phyloP scores from a whole-genome alignment of 2,888 invertebrate genomes.

The Nymphalis urticae region DNA sequence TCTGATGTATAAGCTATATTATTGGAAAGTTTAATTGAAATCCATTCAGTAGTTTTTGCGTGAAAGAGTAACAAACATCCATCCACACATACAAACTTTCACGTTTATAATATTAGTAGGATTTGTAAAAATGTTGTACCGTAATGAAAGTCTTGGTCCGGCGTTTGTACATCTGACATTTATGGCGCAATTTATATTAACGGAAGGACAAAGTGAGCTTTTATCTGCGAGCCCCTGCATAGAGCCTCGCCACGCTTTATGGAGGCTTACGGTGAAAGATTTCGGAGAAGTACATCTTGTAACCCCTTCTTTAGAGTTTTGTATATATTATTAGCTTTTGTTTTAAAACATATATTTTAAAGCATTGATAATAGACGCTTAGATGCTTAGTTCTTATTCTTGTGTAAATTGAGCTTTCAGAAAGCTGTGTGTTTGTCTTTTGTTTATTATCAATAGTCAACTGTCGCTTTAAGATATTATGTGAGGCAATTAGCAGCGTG shows the following conservation, averaged over 20 bases:
- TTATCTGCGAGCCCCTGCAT: slow-evolving; percentile 17
- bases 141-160: slow-evolving; percentile 23
- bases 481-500: neutral
- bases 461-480: neutral
- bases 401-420: neutral
- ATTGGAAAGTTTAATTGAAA: too few relatives aligned
- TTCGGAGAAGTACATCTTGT: slow-evolving; percentile 1
- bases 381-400: too few relatives aligned
- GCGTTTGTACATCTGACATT: slow-evolving; percentile 63
- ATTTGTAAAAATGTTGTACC: slow-evolving; percentile 4
- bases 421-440: neutral
- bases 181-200: slow-evolving; percentile 57
- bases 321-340: neutral
- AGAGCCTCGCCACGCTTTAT: slow-evolving; percentile 19
- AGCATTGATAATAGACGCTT: too few relatives aligned
- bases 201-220: slow-evolving; percentile 21
- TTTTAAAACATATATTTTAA: too few relatives aligned
- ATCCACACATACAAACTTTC: too few relatives aligned
- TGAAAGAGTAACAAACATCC: too few relatives aligned
- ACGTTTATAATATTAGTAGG: too few relatives aligned
- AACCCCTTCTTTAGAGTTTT: neutral
- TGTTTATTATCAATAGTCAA: neutral
- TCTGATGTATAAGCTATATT: too few relatives aligned
- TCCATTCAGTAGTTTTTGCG: too few relatives aligned
- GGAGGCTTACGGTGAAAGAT: slow-evolving; percentile 13